phyloP scores from a whole-genome alignment of 2,113 vertebrate species.

The Thymallus thymallus region DNA sequence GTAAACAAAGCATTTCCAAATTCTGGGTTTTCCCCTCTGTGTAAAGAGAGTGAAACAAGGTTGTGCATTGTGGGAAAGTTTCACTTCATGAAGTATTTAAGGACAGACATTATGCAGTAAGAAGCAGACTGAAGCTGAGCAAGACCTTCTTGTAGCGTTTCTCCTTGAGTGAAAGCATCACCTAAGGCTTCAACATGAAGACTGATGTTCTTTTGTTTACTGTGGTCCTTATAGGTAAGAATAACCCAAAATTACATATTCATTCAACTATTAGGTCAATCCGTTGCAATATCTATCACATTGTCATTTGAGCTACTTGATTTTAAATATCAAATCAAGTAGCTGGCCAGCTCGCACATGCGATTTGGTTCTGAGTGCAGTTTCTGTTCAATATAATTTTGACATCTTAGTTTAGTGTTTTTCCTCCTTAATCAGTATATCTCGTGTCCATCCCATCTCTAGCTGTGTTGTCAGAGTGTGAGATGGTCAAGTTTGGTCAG shows the following conservation, averaged over 20 bases:
- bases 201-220: background rate
- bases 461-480: conserved; percentile 5
- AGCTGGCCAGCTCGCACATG: too few relatives aligned
- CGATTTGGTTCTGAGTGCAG: too few relatives aligned
- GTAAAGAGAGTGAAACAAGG: background rate
- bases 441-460: background rate
- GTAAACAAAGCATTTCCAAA: background rate
- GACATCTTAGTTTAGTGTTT: too few relatives aligned
- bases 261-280: background rate
- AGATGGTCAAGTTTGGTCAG: conserved; percentile 40
- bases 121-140: background rate
- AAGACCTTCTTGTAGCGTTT: background rate
- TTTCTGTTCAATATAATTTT: too few relatives aligned
- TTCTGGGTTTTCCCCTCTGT: background rate
- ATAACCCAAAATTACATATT: background rate
- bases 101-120: background rate
- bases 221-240: conserved; percentile 1
- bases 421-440: too few relatives aligned
- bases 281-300: too few relatives aligned
- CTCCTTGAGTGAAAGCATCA: background rate
- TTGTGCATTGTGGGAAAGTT: background rate
- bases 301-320: too few relatives aligned
- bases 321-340: too few relatives aligned
- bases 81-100: background rate
- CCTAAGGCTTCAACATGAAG: background rate